phyloP scores from a whole-genome alignment of 2,888 invertebrate genomes.

The Schizotus pectinicornis region DNA sequence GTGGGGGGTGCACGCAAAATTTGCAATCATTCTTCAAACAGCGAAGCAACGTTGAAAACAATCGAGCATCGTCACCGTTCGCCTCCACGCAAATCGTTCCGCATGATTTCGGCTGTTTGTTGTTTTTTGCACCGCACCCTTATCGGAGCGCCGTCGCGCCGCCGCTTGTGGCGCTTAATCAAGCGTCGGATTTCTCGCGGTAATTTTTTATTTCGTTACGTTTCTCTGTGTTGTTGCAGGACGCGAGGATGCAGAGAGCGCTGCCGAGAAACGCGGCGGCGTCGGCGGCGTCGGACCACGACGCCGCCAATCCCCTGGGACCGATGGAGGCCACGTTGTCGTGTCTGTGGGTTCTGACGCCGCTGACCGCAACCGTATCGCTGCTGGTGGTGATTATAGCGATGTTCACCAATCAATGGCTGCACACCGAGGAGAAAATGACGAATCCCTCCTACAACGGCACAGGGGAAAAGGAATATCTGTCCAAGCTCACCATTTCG shows the following conservation, averaged over 20 bases:
- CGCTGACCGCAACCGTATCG: constrained; percentile 73
- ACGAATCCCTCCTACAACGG: constrained; percentile 79
- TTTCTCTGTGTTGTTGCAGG: background rate
- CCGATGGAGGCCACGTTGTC: constrained; percentile 67
- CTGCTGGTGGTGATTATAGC: constrained; percentile 75
- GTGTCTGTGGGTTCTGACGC: constrained; percentile 68
- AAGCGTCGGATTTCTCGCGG: too few species aligned
- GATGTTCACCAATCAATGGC: constrained; percentile 82
- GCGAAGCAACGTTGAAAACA: too few species aligned
- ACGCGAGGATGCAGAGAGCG: constrained; percentile 20
- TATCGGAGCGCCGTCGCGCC: too few species aligned
- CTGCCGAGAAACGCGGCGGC: constrained; percentile 34
- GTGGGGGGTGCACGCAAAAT: too few species aligned
- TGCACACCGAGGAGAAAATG: constrained; percentile 86
- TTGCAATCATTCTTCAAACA: too few species aligned
- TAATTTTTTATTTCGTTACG: too few species aligned
- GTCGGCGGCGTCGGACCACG: constrained; percentile 43
- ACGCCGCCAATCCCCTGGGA: constrained; percentile 44
- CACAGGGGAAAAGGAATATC: constrained; percentile 72
- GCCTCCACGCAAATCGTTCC: too few species aligned
- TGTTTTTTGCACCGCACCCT: too few species aligned
- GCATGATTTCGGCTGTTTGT: too few species aligned
- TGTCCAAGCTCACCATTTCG: constrained; percentile 78
- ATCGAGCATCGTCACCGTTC: too few species aligned
- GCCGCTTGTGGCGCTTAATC: too few species aligned